Evolutionary conservation across 2,113 vertebrate species (phyloP).

Genomic region (Tachysurus vachellii): DNA sequence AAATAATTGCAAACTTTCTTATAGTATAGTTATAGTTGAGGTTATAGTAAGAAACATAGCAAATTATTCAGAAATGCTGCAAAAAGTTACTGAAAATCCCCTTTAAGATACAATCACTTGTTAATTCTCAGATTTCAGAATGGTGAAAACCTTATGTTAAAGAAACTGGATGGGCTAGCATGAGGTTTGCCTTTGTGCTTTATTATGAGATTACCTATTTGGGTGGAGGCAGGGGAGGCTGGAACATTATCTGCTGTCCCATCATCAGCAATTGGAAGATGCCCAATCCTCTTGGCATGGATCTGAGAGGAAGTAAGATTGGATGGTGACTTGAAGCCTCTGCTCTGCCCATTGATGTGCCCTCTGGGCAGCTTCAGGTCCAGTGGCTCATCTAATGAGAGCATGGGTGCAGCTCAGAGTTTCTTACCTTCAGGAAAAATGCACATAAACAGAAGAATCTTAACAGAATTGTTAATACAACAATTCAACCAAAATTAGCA

Average conservation of each 20-base stretch:
- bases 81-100: background rate
- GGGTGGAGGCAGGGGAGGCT: constrained; percentile 72
- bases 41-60: background rate
- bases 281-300: constrained; percentile 68
- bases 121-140: background rate
- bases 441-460: constrained; percentile 31
- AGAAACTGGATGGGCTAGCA: background rate
- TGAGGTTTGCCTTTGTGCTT: background rate
- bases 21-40: too few species aligned
- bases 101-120: background rate
- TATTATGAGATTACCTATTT: constrained; percentile 70
- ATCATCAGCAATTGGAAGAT: constrained; percentile 76
- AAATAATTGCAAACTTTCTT: background rate
- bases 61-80: background rate
- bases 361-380: constrained; percentile 92
- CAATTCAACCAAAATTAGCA: background rate
- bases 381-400: constrained; percentile 93
- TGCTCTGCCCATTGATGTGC: constrained; percentile 74
- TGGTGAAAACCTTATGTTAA: background rate
- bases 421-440: constrained; percentile 65
- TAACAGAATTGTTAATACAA: background rate
- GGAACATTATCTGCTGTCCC: constrained; percentile 77
- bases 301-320: constrained; percentile 57
- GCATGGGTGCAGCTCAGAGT: constrained; percentile 75
- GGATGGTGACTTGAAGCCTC: constrained; percentile 57